Conservation (phyloP, 2,888 invertebrate genomes). For the Liopterus haemorrhoidalis region DNA sequence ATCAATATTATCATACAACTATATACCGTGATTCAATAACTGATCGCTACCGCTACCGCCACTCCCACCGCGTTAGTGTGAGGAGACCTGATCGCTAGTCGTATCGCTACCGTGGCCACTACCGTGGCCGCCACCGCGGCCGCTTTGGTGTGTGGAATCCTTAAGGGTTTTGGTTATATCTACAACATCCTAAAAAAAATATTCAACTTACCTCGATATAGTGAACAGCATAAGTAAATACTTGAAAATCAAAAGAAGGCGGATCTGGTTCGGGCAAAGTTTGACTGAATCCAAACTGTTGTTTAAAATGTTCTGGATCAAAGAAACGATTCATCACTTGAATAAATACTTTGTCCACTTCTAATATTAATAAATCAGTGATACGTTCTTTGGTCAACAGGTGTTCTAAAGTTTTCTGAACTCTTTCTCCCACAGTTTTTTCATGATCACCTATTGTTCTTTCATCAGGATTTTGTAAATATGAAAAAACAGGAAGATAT, state of each 20-base stretch:
- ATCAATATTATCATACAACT: too few relatives aligned
- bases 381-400: constrained; percentile 35
- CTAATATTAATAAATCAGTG: constrained; percentile 42
- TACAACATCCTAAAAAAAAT: too few relatives aligned
- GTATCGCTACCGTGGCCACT: too few relatives aligned
- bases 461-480: constrained; percentile 32
- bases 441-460: constrained; percentile 35
- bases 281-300: constrained; percentile 39
- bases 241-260: constrained; percentile 45
- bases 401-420: constrained; percentile 36
- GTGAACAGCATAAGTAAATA: constrained; percentile 45
- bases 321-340: constrained; percentile 42
- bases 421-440: constrained; percentile 34
- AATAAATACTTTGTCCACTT: constrained; percentile 45
- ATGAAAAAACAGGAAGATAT: constrained; percentile 30
- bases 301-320: constrained; percentile 41
- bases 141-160: too few relatives aligned
- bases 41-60: too few relatives aligned
- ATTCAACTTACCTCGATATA: constrained; percentile 46
- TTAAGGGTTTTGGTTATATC: too few relatives aligned
- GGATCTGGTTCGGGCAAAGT: constrained; percentile 41
- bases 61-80: too few relatives aligned
- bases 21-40: too few relatives aligned
- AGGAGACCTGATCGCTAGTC: too few relatives aligned
- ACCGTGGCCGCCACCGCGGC: too few relatives aligned